Evolutionary conservation across 2,888 invertebrate genomes (phyloP).

Genomic region (Drosophila gaucha): DNA sequence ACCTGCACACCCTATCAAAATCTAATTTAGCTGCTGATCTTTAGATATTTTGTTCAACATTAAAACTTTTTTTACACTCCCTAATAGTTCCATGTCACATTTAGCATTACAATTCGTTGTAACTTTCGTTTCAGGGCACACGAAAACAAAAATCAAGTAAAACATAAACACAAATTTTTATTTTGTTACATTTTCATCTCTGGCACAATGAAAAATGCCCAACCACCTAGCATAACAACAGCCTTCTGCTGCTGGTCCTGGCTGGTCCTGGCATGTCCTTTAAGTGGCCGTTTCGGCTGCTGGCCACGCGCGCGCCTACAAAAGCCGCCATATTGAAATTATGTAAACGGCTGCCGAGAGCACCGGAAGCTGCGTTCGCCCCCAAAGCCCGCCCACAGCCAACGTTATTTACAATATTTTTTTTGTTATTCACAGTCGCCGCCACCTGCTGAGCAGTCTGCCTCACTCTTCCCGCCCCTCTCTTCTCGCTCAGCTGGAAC

Average conservation of each 20-base stretch:
- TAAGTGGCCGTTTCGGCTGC: constrained; percentile 67
- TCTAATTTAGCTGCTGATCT: background rate
- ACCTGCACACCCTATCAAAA: too few relatives aligned
- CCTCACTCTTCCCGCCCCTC: background rate
- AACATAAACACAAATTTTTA: constrained; percentile 73
- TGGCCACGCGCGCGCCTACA: constrained; percentile 60
- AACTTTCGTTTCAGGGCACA: background rate
- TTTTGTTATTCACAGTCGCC: constrained; percentile 18
- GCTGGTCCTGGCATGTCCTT: constrained; percentile 48
- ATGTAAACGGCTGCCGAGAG: constrained; percentile 64
- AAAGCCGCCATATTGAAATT: constrained; percentile 72
- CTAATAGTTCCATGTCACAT: background rate
- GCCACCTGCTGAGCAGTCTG: constrained; percentile 48
- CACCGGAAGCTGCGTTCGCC: constrained; percentile 52
- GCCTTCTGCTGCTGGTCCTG: constrained; percentile 3
- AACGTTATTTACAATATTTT: constrained; percentile 36
- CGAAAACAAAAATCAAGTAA: constrained; percentile 42
- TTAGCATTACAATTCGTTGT: background rate
- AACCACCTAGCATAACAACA: constrained; percentile 15
- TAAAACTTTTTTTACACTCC: background rate
- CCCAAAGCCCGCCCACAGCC: background rate
- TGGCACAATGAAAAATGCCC: constrained; percentile 46
- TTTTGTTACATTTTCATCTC: constrained; percentile 69
- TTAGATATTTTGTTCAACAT: too few relatives aligned
- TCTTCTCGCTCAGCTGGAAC: background rate